phyloP scores from a whole-genome alignment of 2,113 vertebrate species.

The Mugil cephalus region DNA sequence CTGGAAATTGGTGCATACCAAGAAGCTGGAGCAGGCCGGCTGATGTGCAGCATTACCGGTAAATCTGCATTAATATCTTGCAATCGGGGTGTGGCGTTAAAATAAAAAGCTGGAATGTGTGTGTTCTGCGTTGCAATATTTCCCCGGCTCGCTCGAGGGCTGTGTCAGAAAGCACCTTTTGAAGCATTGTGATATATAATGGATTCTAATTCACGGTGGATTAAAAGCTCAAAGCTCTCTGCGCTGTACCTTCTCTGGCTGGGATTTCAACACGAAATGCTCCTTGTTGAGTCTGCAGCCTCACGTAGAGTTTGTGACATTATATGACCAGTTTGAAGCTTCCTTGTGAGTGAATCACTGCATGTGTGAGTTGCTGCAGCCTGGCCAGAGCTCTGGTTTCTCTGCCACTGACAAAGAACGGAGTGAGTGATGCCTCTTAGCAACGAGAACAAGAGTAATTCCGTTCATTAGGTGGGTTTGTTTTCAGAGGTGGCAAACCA shows the following conservation, averaged over 20 bases:
- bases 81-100: neutral
- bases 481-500: slow-evolving; percentile 14
- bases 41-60: neutral
- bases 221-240: too few species aligned
- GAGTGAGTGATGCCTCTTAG: slow-evolving; percentile 31
- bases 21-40: neutral
- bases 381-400: slow-evolving; percentile 19
- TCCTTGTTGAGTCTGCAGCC: too few species aligned
- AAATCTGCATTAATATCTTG: slow-evolving; percentile 1
- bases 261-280: neutral
- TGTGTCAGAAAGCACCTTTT: neutral
- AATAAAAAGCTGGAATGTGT: slow-evolving; percentile 4
- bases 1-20: neutral
- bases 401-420: slow-evolving; percentile 38
- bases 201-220: too few species aligned
- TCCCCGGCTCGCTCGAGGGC: slow-evolving; percentile 1
- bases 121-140: slow-evolving; percentile 14
- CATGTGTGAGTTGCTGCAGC: slow-evolving; percentile 23
- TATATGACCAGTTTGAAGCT: slow-evolving; percentile 22
- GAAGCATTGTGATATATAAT: neutral
- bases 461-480: slow-evolving; percentile 3
- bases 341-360: slow-evolving; percentile 18
- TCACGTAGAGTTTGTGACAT: too few species aligned
- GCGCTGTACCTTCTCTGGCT: neutral
- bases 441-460: slow-evolving; percentile 11